phyloP scores from a whole-genome alignment of 2,797 vertebrate genomes.

The Syngnathus rostellatus region DNA sequence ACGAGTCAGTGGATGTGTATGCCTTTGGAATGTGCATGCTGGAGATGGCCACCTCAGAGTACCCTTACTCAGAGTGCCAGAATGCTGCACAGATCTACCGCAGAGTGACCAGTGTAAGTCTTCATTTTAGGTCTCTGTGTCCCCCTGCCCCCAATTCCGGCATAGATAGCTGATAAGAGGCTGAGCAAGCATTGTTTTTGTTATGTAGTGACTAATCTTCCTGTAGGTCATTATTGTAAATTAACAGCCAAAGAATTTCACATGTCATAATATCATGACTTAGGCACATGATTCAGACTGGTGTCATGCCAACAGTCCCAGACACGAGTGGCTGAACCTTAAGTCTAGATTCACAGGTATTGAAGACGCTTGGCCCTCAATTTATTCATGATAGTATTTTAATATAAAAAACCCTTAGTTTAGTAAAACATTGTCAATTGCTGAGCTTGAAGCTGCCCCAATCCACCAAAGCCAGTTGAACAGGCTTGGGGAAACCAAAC shows the following conservation, averaged over 20 bases:
- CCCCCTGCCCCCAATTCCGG: constrained; percentile 27
- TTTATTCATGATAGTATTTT: background rate
- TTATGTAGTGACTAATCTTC: constrained; percentile 13
- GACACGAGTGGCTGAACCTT: constrained; percentile 19
- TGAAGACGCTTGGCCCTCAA: constrained; percentile 10
- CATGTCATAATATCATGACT: constrained; percentile 23
- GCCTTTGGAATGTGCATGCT: constrained; percentile 99
- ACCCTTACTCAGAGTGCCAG: constrained; percentile 99
- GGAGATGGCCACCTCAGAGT: constrained; percentile 99
- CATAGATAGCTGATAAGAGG: constrained; percentile 19
- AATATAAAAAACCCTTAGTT: no score
- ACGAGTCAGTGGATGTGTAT: constrained; percentile 99
- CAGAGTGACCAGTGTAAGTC: constrained; percentile 98
- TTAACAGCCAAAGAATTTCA: constrained; percentile 4
- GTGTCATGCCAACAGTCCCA: constrained; percentile 9
- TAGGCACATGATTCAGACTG: constrained; percentile 28
- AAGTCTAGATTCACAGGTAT: constrained; percentile 13
- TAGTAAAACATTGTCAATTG: background rate
- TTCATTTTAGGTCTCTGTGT: constrained; percentile 39
- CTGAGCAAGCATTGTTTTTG: constrained; percentile 21
- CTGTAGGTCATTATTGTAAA: constrained; percentile 5
- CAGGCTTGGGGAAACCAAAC: constrained; percentile 4
- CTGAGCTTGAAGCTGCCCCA: constrained; percentile 1
- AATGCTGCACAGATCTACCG: constrained; percentile 99
- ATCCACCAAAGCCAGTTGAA: constrained; percentile 3